Percentiles rank a stretch among this genome's conserved stretches.
Conservation (phyloP, 2,797 vertebrate genomes). For the Eurystomus glaucurus region DNA sequence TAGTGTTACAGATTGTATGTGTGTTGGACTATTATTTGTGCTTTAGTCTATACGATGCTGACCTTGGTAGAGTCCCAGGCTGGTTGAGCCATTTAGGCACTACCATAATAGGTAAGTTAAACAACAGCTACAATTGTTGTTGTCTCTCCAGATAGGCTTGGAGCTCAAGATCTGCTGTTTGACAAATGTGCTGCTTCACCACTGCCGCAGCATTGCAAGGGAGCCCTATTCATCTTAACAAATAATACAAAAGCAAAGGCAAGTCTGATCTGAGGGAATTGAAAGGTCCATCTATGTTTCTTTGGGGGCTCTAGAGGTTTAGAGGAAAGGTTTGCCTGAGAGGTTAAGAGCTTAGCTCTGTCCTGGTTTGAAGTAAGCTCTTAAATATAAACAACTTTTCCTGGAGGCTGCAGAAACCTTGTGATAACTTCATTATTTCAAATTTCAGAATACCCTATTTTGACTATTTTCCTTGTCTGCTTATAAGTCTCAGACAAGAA, state of each 20-base stretch:
- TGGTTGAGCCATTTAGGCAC: neutral
- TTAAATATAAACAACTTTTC: slow-evolving; percentile 14
- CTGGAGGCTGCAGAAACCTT: slow-evolving; percentile 9
- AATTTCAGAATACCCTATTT: slow-evolving; percentile 4
- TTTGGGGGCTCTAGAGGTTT: slow-evolving; percentile 11
- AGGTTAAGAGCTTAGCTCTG: slow-evolving; percentile 23
- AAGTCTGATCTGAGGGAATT: neutral
- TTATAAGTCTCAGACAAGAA: neutral
- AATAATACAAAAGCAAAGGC: neutral
- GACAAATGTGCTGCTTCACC: slow-evolving; percentile 22
- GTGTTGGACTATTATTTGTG: neutral
- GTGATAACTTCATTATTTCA: slow-evolving; percentile 23
- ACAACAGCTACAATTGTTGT: neutral
- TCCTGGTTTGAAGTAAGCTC: neutral
- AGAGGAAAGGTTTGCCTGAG: neutral
- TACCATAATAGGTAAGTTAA: neutral
- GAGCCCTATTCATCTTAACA: slow-evolving; percentile 52
- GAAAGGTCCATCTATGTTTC: slow-evolving; percentile 61
- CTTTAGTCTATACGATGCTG: neutral
- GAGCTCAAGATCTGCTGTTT: slow-evolving; percentile 39
- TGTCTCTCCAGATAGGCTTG: neutral
- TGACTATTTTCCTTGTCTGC: neutral
- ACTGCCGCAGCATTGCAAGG: rapidly evolving
- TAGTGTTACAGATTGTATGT: neutral
- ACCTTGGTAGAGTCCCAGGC: slow-evolving; percentile 39